These are phyloP conservation scores for Heloderma charlesbogerti DNA, from an alignment of 2,113 vertebrate species.

Conservation along the genomic window DNA sequence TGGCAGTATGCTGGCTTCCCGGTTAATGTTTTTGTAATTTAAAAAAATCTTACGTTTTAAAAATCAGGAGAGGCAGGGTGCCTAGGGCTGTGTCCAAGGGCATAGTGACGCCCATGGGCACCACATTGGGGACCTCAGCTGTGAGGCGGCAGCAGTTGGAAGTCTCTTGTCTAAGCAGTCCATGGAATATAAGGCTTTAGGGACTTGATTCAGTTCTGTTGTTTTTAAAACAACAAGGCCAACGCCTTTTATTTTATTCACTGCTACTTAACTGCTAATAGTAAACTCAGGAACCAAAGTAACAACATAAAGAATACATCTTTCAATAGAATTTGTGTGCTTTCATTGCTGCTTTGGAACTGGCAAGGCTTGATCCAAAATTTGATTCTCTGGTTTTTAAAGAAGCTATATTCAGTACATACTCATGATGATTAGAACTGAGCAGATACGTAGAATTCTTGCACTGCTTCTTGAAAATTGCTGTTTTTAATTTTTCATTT, in stretches of 20 bases:
- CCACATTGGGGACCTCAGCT: background rate
- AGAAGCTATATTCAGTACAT: background rate
- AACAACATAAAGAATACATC: background rate
- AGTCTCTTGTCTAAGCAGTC: background rate
- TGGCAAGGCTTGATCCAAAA: background rate
- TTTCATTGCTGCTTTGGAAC: background rate
- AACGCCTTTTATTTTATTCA: background rate
- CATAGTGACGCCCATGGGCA: no score
- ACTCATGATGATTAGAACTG: background rate
- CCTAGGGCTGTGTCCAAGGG: no score
- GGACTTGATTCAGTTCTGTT: background rate
- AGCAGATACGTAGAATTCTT: conserved; percentile 39
- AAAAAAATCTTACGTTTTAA: no score
- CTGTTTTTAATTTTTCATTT: background rate
- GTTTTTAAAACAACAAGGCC: background rate
- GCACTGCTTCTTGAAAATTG: background rate
- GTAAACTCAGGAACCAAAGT: background rate
- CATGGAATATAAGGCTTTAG: background rate
- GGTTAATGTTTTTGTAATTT: no score
- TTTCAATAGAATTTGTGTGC: background rate
- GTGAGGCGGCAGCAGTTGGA: background rate
- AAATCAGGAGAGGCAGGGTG: no score
- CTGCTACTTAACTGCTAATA: background rate
- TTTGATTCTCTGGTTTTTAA: background rate
- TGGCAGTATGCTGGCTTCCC: no score